Conservation (phyloP, 2,113 vertebrate genomes). For the Labeo catla region DNA sequence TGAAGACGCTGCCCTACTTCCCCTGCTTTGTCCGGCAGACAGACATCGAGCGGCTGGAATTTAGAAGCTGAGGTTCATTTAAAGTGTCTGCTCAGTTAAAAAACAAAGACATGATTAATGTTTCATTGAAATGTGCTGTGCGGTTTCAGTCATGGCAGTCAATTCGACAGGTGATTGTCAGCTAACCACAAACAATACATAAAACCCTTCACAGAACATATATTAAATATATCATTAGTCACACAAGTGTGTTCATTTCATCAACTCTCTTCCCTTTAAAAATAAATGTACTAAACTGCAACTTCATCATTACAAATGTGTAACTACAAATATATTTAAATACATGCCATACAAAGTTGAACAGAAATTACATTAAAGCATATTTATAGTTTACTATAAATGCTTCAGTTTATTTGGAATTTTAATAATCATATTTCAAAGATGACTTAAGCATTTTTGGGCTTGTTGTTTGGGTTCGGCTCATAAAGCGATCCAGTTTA, state of each 20-base stretch:
- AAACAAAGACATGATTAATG: constrained; percentile 16
- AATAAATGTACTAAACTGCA: too few species aligned
- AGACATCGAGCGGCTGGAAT: constrained; percentile 6
- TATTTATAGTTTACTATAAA: too few species aligned
- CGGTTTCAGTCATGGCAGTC: not conserved
- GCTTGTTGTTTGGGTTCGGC: too few species aligned
- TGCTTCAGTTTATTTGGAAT: too few species aligned
- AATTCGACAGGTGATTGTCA: not conserved
- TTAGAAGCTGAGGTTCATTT: not conserved
- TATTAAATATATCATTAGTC: not conserved
- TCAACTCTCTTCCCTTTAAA: not conserved
- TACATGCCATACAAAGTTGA: too few species aligned
- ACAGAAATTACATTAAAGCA: too few species aligned
- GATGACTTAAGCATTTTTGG: too few species aligned
- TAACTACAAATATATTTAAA: too few species aligned
- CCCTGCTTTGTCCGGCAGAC: constrained; percentile 21
- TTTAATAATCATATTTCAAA: too few species aligned
- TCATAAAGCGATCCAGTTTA: too few species aligned
- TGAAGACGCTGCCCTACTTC: constrained; percentile 30
- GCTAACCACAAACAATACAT: constrained; percentile 9
- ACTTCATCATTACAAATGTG: too few species aligned
- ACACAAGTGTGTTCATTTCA: not conserved
- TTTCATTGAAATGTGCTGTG: constrained; percentile 10
- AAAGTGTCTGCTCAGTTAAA: constrained; percentile 31
- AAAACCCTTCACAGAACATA: not conserved